Base-by-base conservation (phyloP, 2,113 vertebrate species). In the Archilochus colubris region DNA sequence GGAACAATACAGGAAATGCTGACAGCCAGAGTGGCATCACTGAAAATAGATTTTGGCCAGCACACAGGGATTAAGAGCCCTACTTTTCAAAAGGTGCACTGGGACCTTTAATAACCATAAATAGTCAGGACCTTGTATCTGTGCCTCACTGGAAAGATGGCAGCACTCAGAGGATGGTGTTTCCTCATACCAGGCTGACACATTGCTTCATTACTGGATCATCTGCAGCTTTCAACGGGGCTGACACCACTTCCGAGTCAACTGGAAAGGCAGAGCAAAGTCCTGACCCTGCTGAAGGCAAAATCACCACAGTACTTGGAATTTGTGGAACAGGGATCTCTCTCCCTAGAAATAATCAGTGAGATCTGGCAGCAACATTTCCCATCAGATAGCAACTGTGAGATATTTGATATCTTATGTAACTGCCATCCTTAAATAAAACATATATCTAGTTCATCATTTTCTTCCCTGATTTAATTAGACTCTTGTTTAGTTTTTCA, bases 361-460 rank as follows among this genome's bases (percentile, higher is more conserved):
- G 80, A 84, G 69, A 94, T 88, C 40, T 95, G 90, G 82, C 82
- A 95, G 73, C 70, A 93, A 67, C 80, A 54, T 86, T 91, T 92
- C 73, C 73, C 80, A 90, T 89, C 75, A 93, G 85, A 94, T 28
- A 94, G 85, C 82, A 95, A 90, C 76, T 5, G 2, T 43, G 73
- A 95, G 77, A 93, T 95, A 85, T 90, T 75, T 88, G 90, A 36
- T 91, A 88, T 67, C 90, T 95, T 96, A 95, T 69, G 43, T 95
- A 95, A 95, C 93, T 72, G 50, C 46, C 75, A 88, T 82, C 94
- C 82, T 95, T 95, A 95, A 94, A 93, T 94, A 96, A 94, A 94
- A 94, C 0, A 0, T 93, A 88, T 89, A 88, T 89, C 93, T 88
- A 84, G 86, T 88, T 85, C 86, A 93, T 93, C 0, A 14, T 82